Base-by-base conservation (phyloP, 2,888 invertebrate genomes). In the Leptogaster cylindrica region DNA sequence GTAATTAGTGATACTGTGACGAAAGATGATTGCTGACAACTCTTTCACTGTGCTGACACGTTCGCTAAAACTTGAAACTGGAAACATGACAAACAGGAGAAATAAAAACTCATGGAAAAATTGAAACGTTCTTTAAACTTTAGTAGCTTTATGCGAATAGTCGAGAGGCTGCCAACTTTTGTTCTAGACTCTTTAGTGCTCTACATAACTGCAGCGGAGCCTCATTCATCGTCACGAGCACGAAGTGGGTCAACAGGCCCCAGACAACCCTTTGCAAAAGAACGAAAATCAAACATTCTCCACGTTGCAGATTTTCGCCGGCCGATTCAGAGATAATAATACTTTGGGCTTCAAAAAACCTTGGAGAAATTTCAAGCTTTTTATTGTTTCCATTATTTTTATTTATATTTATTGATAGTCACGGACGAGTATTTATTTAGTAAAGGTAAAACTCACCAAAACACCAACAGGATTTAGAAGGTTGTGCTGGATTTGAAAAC, bases 401-500 rank as follows among this genome's bases (percentile, higher is more conserved):
- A 12, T 68, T 44, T 51, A 28, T 50, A 20, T 18, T n/a, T 3
- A 14, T 28, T 55, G 27, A 8, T 31, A 8, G 10, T 31, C 7
- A 31, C 7, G 50, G 3, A 6, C n/a, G 25, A 27, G 25, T 25
- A 28, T 14, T 16, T 27, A 61, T 61, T 44, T 25, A 44, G 28
- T 14, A 44, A 31, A 64, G 33, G 48, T 10, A 27, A 69, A 76
- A 81, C 81, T 81, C 80, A 81, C 81, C 81, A 77, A 79, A 78
- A 77, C 79, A 81, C 80, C 79, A 80, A 76, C 80, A 80, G 75
- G 81, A 77, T 71, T 76, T 76, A 61, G 72, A 74, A 39, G 44
- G 44, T 14, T 46, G 7, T 48, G 76, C 73, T 63, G 79, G 75
- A 73, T 75, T 75, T 65, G 46, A 69, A 44, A 71, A 69, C 69